Evolutionary conservation across 2,888 invertebrate species (phyloP).

Genomic region (Syrista parreyssii): DNA sequence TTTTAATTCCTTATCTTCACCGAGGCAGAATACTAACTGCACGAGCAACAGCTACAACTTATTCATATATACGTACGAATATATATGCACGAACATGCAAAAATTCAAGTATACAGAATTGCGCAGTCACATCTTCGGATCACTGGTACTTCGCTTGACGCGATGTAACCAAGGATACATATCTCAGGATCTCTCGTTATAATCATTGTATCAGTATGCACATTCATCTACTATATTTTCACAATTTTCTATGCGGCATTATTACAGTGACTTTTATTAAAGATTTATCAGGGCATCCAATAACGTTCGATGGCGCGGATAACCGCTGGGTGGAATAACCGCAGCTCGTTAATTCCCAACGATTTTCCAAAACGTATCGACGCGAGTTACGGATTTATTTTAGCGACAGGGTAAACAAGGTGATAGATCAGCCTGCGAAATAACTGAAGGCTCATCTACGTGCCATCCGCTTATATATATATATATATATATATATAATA

Average conservation of each 20-base stretch:
- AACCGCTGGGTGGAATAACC: slow-evolving; percentile 25
- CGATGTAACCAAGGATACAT: background rate
- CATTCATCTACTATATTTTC: background rate
- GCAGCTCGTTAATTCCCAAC: slow-evolving; percentile 29
- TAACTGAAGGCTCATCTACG: slow-evolving; percentile 12
- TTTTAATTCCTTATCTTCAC: slow-evolving; percentile 49
- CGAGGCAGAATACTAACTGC: slow-evolving; percentile 9
- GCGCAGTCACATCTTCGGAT: background rate
- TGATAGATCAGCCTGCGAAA: slow-evolving; percentile 35
- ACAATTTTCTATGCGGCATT: background rate
- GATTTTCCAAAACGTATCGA: slow-evolving; percentile 22
- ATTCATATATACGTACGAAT: background rate
- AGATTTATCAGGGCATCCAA: slow-evolving; percentile 46
- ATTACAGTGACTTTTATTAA: slow-evolving; percentile 37
- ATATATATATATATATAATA: background rate
- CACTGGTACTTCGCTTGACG: background rate
- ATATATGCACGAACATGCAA: background rate
- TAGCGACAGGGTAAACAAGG: slow-evolving; percentile 35
- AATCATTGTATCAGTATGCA: background rate
- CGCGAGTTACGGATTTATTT: slow-evolving; percentile 33
- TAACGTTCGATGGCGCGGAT: slow-evolving; percentile 31
- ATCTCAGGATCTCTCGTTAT: background rate
- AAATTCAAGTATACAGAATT: background rate
- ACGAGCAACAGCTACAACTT: background rate
- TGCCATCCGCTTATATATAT: background rate